Evolutionary conservation across 2,888 invertebrate genomes (phyloP), one percentile per base, ranked within the genome.

Genomic region (Drosophila bunnanda): DNA sequence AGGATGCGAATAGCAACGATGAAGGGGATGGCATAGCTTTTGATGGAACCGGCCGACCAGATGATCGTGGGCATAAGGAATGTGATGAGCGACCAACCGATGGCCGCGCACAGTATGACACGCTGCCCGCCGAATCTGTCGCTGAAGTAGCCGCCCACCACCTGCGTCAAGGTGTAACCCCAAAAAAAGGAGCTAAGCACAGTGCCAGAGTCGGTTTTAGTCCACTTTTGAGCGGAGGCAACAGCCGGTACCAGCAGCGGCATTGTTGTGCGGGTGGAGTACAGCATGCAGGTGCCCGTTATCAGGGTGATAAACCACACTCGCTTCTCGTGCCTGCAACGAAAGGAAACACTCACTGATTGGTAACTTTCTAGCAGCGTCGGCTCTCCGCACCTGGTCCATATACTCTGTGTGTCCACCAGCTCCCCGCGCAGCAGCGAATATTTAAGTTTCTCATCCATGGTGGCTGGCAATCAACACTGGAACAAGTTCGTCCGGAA

Each of bases 161-260:
- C 93, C 90, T 94, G 94, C 0, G 95, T 96, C 72, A 95, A 90
- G 0, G 95, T 95, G 84, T 96, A 96, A 53, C 96, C 96, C 95
- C 96, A 96, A 89, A 96, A 96, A 88, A 96, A 96, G 28, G 95
- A 94, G 25, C 95, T 95, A 30, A 96, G 91, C 54, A 95, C 94
- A 1, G 94, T 94, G n/a, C 95, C 96, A 4, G 95, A 94, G 78
- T 95, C 94, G 22, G 94, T 94, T 92, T 95, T 95, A 80, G 94
- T 94, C 95, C 95, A 96, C 62, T 93, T 93, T 84, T 94, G 93
- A 80, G 95, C 95, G 57, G 94, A 93, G 43, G 95, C 93, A 56
- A 95, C 94, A 0, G 94, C 93, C 17, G 95, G 94, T 67, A 94
- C 93, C 69, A 95, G 93, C 53, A 96, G 91, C 13, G 96, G 95